Evolutionary conservation across 2,888 invertebrate genomes (phyloP).

Genomic region (Hoplodrina ambigua): DNA sequence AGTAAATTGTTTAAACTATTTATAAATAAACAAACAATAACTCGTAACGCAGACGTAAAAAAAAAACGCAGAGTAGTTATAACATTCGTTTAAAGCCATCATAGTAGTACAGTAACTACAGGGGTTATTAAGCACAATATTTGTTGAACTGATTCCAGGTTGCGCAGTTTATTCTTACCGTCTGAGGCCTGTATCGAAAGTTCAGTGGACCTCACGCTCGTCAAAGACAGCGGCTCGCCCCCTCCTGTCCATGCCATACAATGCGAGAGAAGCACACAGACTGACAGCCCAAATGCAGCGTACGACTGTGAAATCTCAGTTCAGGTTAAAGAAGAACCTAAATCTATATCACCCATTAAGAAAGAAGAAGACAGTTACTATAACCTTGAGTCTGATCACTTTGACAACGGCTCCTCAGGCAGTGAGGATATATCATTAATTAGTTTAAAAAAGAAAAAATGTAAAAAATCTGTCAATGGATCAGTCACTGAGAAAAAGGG

Average conservation of each 20-base stretch:
- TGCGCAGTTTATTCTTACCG: slow-evolving; percentile 67
- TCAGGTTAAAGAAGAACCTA: slow-evolving; percentile 77
- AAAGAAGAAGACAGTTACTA: slow-evolving; percentile 66
- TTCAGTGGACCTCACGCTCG: slow-evolving; percentile 73
- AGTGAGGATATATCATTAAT: slow-evolving; percentile 81
- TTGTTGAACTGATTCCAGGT: slow-evolving; percentile 69
- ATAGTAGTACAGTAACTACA: not conserved
- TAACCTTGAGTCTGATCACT: slow-evolving; percentile 61
- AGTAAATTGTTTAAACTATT: slow-evolving; percentile 12
- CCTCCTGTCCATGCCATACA: slow-evolving; percentile 17
- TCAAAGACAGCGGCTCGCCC: slow-evolving; percentile 71
- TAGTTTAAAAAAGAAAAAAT: slow-evolving; percentile 76
- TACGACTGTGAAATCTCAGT: slow-evolving; percentile 30
- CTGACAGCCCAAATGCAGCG: slow-evolving; percentile 62
- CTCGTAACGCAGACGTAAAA: not conserved
- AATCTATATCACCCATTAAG: slow-evolving; percentile 69
- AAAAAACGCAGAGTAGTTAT: no score
- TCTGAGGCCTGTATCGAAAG: slow-evolving; percentile 62
- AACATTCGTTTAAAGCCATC: not conserved
- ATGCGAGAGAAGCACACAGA: slow-evolving; percentile 78
- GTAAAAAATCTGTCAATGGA: slow-evolving; percentile 69
- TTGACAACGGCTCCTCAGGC: slow-evolving; percentile 71
- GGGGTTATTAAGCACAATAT: not conserved
- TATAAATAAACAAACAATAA: slow-evolving; percentile 10
- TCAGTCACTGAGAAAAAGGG: slow-evolving; percentile 59